Conservation (phyloP, 2,797 vertebrate species). For the Poecilia wingei region DNA sequence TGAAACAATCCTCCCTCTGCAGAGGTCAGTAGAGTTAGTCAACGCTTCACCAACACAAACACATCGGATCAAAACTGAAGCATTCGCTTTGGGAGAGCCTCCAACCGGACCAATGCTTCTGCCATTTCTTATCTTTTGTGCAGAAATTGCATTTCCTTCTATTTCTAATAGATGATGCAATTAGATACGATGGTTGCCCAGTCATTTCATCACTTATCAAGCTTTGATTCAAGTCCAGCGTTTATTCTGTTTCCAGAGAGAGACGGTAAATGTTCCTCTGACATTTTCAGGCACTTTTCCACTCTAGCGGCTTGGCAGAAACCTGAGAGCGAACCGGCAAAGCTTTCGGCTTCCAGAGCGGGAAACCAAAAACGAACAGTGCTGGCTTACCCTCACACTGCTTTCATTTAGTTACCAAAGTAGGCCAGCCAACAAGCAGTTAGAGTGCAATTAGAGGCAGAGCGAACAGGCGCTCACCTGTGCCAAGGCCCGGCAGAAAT, state of each 20-base stretch:
- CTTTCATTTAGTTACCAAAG: conserved; percentile 46
- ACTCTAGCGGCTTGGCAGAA: conserved; percentile 3
- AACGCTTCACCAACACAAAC: background rate
- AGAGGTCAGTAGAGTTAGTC: background rate
- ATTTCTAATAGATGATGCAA: background rate
- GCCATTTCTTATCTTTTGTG: background rate
- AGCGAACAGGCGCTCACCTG: conserved; percentile 42
- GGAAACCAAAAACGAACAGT: background rate
- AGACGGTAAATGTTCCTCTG: background rate
- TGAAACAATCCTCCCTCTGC: background rate
- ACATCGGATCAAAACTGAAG: background rate
- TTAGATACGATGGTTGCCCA: background rate
- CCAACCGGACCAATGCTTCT: background rate
- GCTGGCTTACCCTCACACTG: conserved; percentile 20
- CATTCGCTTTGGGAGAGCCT: background rate
- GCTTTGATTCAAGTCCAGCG: background rate
- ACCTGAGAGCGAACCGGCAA: background rate
- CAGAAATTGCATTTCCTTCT: background rate
- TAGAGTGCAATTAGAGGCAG: conserved; percentile 28
- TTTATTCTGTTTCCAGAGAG: conserved; percentile 1
- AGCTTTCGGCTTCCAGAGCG: background rate
- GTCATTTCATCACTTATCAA: background rate
- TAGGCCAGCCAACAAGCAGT: conserved; percentile 56
- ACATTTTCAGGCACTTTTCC: background rate
- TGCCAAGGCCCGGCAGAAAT: conserved; percentile 7